phyloP scores from a whole-genome alignment of 2,113 vertebrate genomes.

The Misgurnus anguillicaudatus region DNA sequence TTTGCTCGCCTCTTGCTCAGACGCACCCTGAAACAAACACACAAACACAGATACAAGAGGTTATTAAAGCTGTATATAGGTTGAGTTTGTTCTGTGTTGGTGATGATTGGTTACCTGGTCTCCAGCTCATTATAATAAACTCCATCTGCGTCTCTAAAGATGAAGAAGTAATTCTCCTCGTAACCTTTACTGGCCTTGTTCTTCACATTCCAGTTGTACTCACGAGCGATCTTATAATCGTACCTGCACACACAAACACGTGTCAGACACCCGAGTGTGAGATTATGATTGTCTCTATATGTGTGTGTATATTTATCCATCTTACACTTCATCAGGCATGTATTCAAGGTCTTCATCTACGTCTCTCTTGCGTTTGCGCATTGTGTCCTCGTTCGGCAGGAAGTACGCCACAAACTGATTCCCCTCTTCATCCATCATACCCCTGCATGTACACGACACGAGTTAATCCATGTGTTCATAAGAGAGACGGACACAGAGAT shows the following conservation, averaged over 20 bases:
- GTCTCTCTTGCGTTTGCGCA: constrained; percentile 91
- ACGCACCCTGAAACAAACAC: constrained; percentile 81
- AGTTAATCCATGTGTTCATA: neutral
- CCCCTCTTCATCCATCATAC: constrained; percentile 97
- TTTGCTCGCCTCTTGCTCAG: constrained; percentile 91
- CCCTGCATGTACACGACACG: constrained; percentile 69
- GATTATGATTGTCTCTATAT: neutral
- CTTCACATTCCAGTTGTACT: constrained; percentile 98
- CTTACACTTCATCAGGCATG: constrained; percentile 88
- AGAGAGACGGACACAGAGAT: neutral
- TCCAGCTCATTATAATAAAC: constrained; percentile 96
- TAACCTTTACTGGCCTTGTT: constrained; percentile 98
- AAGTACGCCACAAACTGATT: constrained; percentile 98
- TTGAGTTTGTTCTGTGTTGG: neutral
- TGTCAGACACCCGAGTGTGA: neutral
- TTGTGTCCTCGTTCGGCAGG: constrained; percentile 87
- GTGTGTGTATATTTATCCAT: neutral
- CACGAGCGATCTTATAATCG: constrained; percentile 93
- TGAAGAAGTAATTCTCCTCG: constrained; percentile 97
- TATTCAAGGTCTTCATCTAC: constrained; percentile 88
- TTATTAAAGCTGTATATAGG: neutral
- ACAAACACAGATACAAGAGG: too few species aligned
- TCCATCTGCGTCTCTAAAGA: constrained; percentile 90
- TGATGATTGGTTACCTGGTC: constrained; percentile 76
- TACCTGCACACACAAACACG: constrained; percentile 72